Conservation (phyloP, 2,113 vertebrate species). For the Oncorhynchus mykiss region DNA sequence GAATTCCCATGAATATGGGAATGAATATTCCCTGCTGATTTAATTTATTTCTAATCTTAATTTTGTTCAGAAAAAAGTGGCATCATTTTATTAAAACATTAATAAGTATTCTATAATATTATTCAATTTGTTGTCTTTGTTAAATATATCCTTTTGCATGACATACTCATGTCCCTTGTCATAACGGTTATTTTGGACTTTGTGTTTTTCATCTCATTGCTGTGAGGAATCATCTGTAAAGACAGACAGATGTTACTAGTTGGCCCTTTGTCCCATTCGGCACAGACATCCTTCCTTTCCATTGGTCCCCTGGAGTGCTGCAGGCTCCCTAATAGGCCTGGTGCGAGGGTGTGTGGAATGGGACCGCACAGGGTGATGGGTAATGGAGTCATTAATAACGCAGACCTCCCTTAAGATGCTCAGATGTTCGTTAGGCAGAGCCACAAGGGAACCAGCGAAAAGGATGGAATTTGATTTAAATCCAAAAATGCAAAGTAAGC, state of each 20-base stretch:
- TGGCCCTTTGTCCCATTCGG: constrained; percentile 58
- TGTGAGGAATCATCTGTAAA: constrained; percentile 64
- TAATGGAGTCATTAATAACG: constrained; percentile 80
- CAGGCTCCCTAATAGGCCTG: constrained; percentile 70
- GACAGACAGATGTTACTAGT: constrained; percentile 70
- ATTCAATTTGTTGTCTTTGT: no score
- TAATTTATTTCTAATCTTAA: no score
- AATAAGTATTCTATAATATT: no score
- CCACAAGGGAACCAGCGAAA: constrained; percentile 58
- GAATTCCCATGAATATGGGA: no score
- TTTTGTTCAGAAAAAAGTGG: no score
- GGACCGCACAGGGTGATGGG: constrained; percentile 76
- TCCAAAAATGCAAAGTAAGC: constrained; percentile 47
- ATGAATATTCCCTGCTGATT: no score
- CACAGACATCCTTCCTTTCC: constrained; percentile 60
- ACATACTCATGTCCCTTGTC: no score
- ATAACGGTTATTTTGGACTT: no score
- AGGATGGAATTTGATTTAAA: constrained; percentile 64
- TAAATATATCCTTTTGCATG: no score
- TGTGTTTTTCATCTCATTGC: not conserved
- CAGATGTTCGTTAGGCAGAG: constrained; percentile 72
- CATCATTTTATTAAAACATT: no score
- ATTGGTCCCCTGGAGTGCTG: constrained; percentile 62
- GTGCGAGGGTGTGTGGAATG: constrained; percentile 68
- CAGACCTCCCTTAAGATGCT: constrained; percentile 75